Percentiles rank a stretch among this genome's conserved stretches.
These are phyloP conservation scores for Ophraella communa DNA, from an alignment of 2,888 invertebrate species.

Conservation along the genomic window DNA sequence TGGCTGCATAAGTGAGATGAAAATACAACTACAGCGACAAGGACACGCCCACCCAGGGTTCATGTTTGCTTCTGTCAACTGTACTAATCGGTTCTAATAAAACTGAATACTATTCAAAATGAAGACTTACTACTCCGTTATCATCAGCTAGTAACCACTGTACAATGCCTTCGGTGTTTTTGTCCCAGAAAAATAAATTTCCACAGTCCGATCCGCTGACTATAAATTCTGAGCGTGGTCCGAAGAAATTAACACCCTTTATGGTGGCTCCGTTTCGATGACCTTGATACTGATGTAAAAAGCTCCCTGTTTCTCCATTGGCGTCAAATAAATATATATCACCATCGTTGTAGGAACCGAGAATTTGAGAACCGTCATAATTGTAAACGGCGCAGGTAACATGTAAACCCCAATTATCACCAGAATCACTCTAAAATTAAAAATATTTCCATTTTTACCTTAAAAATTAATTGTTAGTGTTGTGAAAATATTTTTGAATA, in stretches of 20 bases:
- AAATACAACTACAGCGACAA: no score
- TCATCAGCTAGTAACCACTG: slow-evolving; percentile 85
- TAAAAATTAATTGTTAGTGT: no score
- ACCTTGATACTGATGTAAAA: slow-evolving; percentile 65
- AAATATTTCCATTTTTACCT: slow-evolving; percentile 3
- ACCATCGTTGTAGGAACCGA: slow-evolving; percentile 94
- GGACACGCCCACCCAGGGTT: no score
- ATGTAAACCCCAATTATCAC: slow-evolving; percentile 58
- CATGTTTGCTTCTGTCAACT: no score
- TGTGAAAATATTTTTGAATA: no score
- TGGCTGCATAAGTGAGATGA: no score
- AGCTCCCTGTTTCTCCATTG: slow-evolving; percentile 61
- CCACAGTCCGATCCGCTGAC: slow-evolving; percentile 95
- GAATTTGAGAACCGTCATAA: slow-evolving; percentile 86
- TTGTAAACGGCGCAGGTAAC: slow-evolving; percentile 92
- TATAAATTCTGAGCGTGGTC: slow-evolving; percentile 87
- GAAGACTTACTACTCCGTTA: slow-evolving; percentile 77
- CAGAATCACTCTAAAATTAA: slow-evolving; percentile 4
- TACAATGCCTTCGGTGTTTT: slow-evolving; percentile 84
- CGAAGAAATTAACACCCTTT: slow-evolving; percentile 94
- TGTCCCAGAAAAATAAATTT: slow-evolving; percentile 89
- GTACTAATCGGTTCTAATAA: no score
- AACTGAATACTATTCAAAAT: slow-evolving; percentile 10
- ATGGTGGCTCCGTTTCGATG: slow-evolving; percentile 58
- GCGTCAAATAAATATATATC: slow-evolving; percentile 89